Evolutionary conservation across 2,797 vertebrate genomes (phyloP).

Genomic region (Uromys caudimaculatus): DNA sequence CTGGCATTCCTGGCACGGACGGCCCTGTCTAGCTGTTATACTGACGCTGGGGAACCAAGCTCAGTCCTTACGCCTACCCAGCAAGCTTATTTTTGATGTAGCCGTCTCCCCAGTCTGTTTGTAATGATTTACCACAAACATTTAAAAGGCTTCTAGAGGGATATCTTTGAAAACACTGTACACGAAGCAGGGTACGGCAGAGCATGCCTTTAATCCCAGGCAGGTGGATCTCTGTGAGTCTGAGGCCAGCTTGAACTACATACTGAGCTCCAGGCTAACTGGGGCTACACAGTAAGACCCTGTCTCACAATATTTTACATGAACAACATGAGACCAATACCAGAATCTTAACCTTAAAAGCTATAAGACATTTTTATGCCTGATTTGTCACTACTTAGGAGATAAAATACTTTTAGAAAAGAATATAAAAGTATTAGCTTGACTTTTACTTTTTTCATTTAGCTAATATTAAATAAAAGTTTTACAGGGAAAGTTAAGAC

Average conservation of each 20-base stretch:
- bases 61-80: not conserved
- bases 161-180: not conserved
- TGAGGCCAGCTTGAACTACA: not conserved
- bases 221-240: not conserved
- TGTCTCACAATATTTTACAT: not conserved
- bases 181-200: not conserved
- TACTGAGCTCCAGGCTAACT: not conserved
- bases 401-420: constrained; percentile 50
- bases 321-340: not conserved
- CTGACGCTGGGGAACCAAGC: not conserved
- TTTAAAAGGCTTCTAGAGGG: not conserved
- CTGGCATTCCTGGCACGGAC: not conserved
- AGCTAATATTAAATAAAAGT: constrained; percentile 38
- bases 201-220: not conserved
- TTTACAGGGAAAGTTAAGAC: constrained; percentile 46
- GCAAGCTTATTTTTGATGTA: not conserved
- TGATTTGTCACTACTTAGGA: not conserved
- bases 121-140: constrained; percentile 16
- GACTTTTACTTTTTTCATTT: constrained; percentile 31
- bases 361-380: not conserved
- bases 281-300: not conserved
- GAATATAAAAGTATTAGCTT: constrained; percentile 31
- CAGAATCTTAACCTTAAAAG: not conserved
- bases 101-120: not conserved
- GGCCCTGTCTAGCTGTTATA: not conserved